Conservation (phyloP, 1,140 invertebrate genomes). For the Psix sp. region DNA sequence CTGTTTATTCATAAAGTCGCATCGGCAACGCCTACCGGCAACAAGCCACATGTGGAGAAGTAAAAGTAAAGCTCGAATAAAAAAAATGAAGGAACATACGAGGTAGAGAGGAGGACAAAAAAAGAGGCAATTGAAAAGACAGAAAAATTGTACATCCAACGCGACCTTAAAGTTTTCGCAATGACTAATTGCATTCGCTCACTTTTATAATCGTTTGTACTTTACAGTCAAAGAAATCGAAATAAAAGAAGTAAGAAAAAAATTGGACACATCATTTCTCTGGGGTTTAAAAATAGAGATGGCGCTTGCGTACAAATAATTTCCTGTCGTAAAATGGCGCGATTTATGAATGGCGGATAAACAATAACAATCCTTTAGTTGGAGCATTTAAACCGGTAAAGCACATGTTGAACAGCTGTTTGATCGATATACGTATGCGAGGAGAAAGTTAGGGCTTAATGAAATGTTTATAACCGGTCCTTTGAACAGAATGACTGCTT, state of each 20-base stretch:
- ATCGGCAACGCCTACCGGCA: constrained; percentile 38
- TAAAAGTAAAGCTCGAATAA: not conserved
- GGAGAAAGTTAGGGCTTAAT: constrained; percentile 27
- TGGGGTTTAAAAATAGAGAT: constrained; percentile 32
- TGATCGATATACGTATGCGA: constrained; percentile 7
- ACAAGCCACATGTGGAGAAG: constrained; percentile 14
- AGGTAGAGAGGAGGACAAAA: not conserved
- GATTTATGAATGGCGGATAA: constrained; percentile 34
- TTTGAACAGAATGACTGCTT: constrained; percentile 10
- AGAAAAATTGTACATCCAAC: not conserved
- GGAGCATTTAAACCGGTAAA: constrained; percentile 18
- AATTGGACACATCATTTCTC: no score
- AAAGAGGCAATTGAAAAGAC: not conserved
- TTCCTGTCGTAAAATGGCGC: constrained; percentile 15
- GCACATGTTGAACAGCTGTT: constrained; percentile 45
- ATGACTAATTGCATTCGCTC: constrained; percentile 2
- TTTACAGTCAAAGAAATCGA: no score
- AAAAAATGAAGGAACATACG: not conserved
- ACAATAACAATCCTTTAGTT: constrained; percentile 35
- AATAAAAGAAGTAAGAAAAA: no score
- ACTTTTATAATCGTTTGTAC: not conserved
- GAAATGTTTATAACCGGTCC: constrained; percentile 34
- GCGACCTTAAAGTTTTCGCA: constrained; percentile 3
- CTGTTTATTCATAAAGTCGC: constrained; percentile 51
- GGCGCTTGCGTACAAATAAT: constrained; percentile 7